Base-by-base conservation (phyloP, 2,113 vertebrate genomes). In the Egretta garzetta region DNA sequence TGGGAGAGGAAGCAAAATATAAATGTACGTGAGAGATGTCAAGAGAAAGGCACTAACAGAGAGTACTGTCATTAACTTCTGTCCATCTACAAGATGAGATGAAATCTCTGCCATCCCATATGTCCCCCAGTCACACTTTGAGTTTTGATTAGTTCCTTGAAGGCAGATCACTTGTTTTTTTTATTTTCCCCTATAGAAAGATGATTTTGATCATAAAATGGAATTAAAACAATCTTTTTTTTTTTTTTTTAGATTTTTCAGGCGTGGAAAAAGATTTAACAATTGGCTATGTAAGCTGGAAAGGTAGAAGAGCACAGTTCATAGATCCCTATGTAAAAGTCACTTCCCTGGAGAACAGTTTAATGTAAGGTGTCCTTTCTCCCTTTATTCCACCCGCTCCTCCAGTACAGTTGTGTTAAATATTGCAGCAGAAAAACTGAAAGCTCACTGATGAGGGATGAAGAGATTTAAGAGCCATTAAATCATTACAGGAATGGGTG, bases 391-490 rank as follows among this genome's bases (percentile, higher is more conserved):
- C 6, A 49, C 4, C 1, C 5, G 5, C 1, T 72, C 9, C 47
- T 63, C 9, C 23, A 55, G 10, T 43, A 66, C 5, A 66, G 11
- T 70, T 72, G 6, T 56, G 28, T 89, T 89, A 88, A 93, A 95
- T 60, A 83, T 33, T 75, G n/a, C 55, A 77, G 14, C 39, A 80
- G 53, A 49, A 86, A 94, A 94, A 43, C 10, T 14, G 37, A 87
- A 95, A 68, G 10, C 30, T 68, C 58, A 32, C 15, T 86, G 80
- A 72, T 63, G 49, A 64, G 33, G 45, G 52, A 21, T 72, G 55
- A 80, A 96, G 37, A 81, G 89, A 63, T 82, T 93, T 83, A 92
- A 93, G 28, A 79, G 6, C 32, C 59, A 60, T 87, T 94, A 91
- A 76, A 91, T 80, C 59, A 80, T 96, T 93, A 80, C 43, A 59